Conservation (phyloP, 2,113 vertebrate species). For the Clupea harengus region DNA sequence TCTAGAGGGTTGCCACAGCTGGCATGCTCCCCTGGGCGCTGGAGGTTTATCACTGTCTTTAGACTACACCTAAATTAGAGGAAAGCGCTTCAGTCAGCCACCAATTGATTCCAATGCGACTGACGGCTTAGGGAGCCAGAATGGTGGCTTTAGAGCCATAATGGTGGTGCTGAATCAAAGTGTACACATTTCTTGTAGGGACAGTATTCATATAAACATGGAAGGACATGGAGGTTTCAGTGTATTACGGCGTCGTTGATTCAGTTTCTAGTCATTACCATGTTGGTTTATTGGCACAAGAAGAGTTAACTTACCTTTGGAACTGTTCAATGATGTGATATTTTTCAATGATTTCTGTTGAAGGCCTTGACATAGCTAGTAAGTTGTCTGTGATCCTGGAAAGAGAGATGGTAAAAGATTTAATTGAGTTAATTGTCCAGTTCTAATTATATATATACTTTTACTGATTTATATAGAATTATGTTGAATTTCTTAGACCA, state of each 20-base stretch:
- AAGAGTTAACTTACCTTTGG: slow-evolving; percentile 72
- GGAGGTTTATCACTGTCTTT: slow-evolving; percentile 94
- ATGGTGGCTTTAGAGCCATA: not conserved
- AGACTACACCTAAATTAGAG: slow-evolving; percentile 77
- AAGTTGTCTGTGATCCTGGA: slow-evolving; percentile 93
- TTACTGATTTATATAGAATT: slow-evolving; percentile 9
- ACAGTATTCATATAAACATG: not conserved
- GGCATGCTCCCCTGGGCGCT: slow-evolving; percentile 92
- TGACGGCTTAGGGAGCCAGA: not conserved
- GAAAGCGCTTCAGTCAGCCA: slow-evolving; percentile 20
- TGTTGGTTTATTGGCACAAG: not conserved
- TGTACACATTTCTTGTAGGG: not conserved
- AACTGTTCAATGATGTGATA: slow-evolving; percentile 91
- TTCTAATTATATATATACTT: not conserved
- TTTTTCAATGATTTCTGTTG: slow-evolving; percentile 89
- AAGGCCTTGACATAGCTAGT: slow-evolving; percentile 94
- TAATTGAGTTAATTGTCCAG: not conserved
- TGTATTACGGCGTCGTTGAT: not conserved
- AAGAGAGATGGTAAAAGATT: not conserved
- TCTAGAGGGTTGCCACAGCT: slow-evolving; percentile 93
- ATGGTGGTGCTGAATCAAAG: not conserved
- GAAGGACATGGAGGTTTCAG: not conserved
- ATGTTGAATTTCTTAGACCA: not conserved
- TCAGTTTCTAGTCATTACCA: not conserved
- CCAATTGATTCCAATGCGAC: not conserved